These are phyloP conservation scores for Hyalella azteca DNA, from an alignment of 2,888 invertebrate species.

Conservation along the genomic window DNA sequence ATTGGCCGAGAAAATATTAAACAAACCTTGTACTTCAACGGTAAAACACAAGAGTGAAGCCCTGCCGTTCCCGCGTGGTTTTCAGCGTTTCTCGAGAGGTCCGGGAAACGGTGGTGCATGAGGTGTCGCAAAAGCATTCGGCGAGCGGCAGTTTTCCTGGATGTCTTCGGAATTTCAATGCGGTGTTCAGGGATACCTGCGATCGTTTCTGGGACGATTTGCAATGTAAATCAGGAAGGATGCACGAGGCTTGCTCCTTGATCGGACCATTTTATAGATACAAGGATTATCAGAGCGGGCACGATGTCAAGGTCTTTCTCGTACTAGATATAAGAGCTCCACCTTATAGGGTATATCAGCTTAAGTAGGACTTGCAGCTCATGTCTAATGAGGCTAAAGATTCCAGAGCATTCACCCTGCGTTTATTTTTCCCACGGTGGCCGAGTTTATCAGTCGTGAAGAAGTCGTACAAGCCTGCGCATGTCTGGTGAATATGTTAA, in stretches of 20 bases:
- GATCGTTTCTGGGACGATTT: conserved; percentile 11
- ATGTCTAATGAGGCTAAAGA: conserved; percentile 19
- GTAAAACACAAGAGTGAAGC: too few relatives aligned
- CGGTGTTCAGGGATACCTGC: not conserved
- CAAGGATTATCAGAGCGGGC: not conserved
- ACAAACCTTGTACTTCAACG: too few relatives aligned
- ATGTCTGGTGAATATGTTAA: not conserved
- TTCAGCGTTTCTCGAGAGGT: not conserved
- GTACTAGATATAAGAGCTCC: not conserved
- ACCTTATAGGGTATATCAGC: too few relatives aligned
- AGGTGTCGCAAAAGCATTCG: too few relatives aligned
- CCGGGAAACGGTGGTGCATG: not conserved
- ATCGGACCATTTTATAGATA: too few relatives aligned
- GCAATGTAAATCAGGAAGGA: conserved; percentile 23
- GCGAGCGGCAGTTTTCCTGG: too few relatives aligned
- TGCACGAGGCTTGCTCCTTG: not conserved
- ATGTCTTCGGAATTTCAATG: conserved; percentile 6
- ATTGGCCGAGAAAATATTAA: too few relatives aligned
- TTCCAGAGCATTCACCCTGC: not conserved
- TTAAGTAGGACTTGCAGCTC: not conserved
- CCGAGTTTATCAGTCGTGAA: not conserved
- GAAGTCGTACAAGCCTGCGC: not conserved
- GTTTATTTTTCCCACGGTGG: not conserved
- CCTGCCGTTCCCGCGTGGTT: not conserved
- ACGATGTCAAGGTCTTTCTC: conserved; percentile 14